A percentile compares a stretch with the other conserved stretches of the same genome.
phyloP scores from a whole-genome alignment of 2,888 invertebrate genomes.

The Strigamia maritima region DNA sequence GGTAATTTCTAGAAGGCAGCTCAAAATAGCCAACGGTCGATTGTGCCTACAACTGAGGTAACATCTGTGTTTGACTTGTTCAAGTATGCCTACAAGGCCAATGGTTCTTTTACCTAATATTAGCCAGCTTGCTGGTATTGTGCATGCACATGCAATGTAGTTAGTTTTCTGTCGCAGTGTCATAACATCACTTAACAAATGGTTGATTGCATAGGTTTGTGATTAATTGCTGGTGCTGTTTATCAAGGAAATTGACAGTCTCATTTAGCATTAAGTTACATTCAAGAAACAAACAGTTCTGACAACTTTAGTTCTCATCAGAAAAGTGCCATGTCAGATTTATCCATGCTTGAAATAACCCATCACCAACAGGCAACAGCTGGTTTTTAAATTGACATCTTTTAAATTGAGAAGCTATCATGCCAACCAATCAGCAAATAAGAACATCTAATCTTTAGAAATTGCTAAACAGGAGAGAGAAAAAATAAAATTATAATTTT shows the following conservation, averaged over 20 bases:
- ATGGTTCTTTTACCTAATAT: no score
- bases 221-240: conserved; percentile 3
- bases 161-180: background rate
- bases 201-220: background rate
- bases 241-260: background rate
- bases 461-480: no score
- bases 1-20: no score
- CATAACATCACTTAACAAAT: background rate
- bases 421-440: background rate
- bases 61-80: no score
- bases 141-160: background rate
- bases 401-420: background rate
- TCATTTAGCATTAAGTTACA: background rate
- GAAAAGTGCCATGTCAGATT: background rate
- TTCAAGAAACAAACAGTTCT: background rate
- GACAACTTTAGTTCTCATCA: background rate
- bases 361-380: background rate
- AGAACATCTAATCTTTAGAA: no score
- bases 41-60: no score
- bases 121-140: no score
- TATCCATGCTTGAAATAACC: background rate
- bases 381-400: conserved; percentile 5
- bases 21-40: no score
- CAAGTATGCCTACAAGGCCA: no score
- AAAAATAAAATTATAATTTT: no score